phyloP scores from a whole-genome alignment of 2,113 vertebrate genomes.

The Osmerus eperlanus region DNA sequence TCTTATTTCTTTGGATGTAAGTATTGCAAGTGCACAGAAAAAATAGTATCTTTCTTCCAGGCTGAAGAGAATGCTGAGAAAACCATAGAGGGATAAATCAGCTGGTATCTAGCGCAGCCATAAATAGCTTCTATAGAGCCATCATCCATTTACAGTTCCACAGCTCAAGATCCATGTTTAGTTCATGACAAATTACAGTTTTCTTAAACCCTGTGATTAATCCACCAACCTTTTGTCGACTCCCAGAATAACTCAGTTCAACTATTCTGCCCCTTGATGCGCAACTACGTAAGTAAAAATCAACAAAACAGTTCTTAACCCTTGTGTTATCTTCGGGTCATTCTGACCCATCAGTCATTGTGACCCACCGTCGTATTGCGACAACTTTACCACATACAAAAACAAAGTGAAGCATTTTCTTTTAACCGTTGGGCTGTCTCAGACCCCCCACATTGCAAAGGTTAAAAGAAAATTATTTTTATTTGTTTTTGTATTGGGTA shows the following conservation, averaged over 20 bases:
- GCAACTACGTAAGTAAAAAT: background rate
- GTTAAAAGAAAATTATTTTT: no score
- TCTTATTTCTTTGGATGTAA: no score
- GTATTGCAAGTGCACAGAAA: background rate
- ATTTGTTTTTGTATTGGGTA: no score
- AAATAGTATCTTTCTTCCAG: background rate
- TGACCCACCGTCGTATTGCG: no score
- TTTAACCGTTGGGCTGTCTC: no score
- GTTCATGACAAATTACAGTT: conserved; percentile 36
- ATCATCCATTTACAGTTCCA: conserved; percentile 14
- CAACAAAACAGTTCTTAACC: background rate
- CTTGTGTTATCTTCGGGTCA: no score
- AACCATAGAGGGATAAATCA: conserved; percentile 30
- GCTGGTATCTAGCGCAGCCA: conserved; percentile 20
- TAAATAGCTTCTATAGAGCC: conserved; percentile 32
- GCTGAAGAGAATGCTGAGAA: conserved; percentile 11
- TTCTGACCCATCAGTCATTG: no score
- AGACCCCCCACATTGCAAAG: no score
- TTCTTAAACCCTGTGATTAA: conserved; percentile 6
- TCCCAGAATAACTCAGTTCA: background rate
- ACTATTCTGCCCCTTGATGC: background rate
- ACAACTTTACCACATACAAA: no score
- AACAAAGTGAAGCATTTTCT: no score
- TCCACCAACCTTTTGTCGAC: conserved; percentile 8
- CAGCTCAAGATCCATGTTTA: conserved; percentile 34